Conservation (phyloP, 2,797 vertebrate species). For the Podargus strigoides region DNA sequence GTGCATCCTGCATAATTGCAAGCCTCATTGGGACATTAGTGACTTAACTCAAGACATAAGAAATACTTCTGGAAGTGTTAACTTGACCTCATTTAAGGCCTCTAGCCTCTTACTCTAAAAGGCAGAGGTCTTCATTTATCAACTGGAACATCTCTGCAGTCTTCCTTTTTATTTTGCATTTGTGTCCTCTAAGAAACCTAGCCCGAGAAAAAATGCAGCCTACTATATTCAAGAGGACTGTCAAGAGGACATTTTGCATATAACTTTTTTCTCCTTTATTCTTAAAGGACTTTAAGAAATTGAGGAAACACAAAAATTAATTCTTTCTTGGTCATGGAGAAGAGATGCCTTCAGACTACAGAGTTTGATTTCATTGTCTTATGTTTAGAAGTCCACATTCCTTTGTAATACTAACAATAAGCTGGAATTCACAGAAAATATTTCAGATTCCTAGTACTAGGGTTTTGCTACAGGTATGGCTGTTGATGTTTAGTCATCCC, state of each 20-base stretch:
- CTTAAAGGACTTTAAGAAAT: not conserved
- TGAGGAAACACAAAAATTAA: not conserved
- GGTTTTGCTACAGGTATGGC: not conserved
- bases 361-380: not conserved
- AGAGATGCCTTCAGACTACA: not conserved
- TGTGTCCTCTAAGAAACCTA: not conserved
- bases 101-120: not conserved
- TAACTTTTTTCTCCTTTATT: not conserved
- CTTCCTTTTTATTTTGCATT: not conserved
- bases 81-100: not conserved
- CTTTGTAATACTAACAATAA: not conserved
- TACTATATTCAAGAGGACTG: not conserved
- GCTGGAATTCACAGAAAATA: not conserved
- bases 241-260: not conserved
- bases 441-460: not conserved
- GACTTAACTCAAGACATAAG: not conserved
- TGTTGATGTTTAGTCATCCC: not conserved
- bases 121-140: not conserved
- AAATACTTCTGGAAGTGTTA: not conserved
- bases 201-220: not conserved
- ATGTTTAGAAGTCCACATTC: not conserved
- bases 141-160: not conserved
- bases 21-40: not conserved
- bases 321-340: not conserved
- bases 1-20: not conserved